Percentiles rank a stretch among this genome's conserved stretches.
Conservation (phyloP, 2,888 invertebrate genomes). For the Anoplius nigerrimus region DNA sequence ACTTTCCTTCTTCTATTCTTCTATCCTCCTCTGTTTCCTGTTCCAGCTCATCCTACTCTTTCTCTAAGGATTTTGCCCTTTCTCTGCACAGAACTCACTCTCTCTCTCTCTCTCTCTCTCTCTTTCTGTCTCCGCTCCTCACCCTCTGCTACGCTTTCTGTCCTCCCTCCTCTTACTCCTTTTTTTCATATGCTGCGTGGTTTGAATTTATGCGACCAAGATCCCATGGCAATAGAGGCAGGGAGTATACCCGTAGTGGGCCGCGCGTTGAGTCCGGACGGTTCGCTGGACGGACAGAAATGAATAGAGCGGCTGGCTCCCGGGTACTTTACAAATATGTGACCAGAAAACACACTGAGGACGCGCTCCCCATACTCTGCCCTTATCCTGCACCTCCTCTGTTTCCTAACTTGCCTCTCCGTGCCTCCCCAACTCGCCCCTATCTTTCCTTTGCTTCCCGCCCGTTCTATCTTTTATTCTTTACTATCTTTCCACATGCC, state of each 20-base stretch:
- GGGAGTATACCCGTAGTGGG: background rate
- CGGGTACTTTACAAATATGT: conserved; percentile 72
- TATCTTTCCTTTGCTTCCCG: background rate
- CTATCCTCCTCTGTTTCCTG: conserved; percentile 26
- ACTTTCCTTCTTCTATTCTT: conserved; percentile 27
- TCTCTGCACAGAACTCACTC: background rate
- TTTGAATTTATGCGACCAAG: conserved; percentile 65
- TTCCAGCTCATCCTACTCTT: conserved; percentile 21
- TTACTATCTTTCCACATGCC: background rate
- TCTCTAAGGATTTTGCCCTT: conserved; percentile 25
- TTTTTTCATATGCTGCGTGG: conserved; percentile 63
- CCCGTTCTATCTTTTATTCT: background rate
- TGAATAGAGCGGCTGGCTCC: conserved; percentile 67
- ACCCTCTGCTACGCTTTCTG: conserved; percentile 23
- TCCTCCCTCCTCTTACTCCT: conserved; percentile 24
- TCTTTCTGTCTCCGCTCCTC: conserved; percentile 15
- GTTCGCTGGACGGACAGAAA: conserved; percentile 63
- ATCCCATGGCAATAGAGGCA: conserved; percentile 52
- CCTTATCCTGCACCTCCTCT: background rate
- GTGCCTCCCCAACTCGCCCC: background rate
- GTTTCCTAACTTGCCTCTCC: background rate
- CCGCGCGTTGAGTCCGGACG: conserved; percentile 17
- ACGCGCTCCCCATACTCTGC: conserved; percentile 22
- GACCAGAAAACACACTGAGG: conserved; percentile 69
- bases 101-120: background rate